Percentiles rank a stretch among this genome's conserved stretches.
These are phyloP conservation scores for Chironomus tentans DNA, from an alignment of 2,888 invertebrate genomes.

Conservation along the genomic window DNA sequence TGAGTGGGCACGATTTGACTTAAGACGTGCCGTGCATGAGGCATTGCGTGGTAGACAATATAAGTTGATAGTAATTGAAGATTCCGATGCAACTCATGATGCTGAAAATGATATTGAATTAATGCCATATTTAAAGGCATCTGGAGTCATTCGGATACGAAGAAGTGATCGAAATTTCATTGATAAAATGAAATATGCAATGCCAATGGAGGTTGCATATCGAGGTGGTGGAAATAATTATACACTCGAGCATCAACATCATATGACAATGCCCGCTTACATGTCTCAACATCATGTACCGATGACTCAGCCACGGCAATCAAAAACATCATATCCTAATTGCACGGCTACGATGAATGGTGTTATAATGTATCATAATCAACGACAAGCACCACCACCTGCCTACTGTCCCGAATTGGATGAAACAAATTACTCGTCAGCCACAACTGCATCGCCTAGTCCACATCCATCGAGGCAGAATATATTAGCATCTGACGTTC, in stretches of 20 bases:
- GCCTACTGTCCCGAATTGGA: slow-evolving; percentile 48
- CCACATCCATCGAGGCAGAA: slow-evolving; percentile 46
- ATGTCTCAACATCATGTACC: slow-evolving; percentile 33
- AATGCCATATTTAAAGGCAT: slow-evolving; percentile 78
- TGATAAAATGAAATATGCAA: slow-evolving; percentile 81
- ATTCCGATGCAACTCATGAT: slow-evolving; percentile 71
- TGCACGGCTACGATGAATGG: slow-evolving; percentile 30
- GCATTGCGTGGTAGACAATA: slow-evolving; percentile 75
- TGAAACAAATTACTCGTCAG: slow-evolving; percentile 55
- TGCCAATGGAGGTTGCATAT: slow-evolving; percentile 69
- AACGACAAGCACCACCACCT: slow-evolving; percentile 45
- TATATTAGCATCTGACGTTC: slow-evolving; percentile 45
- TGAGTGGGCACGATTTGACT: slow-evolving; percentile 87
- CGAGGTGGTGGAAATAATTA: slow-evolving; percentile 76
- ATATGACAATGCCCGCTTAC: slow-evolving; percentile 33
- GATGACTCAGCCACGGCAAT: slow-evolving; percentile 37
- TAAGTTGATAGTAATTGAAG: slow-evolving; percentile 82
- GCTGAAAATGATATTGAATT: slow-evolving; percentile 82
- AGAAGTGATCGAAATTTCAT: slow-evolving; percentile 89
- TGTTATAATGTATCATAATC: slow-evolving; percentile 35
- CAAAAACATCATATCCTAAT: slow-evolving; percentile 36
- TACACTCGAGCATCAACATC: slow-evolving; percentile 48
- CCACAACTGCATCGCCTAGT: slow-evolving; percentile 55
- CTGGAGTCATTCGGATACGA: slow-evolving; percentile 60
- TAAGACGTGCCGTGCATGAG: slow-evolving; percentile 82